Evolutionary conservation across 1,140 invertebrate species (phyloP), one percentile per base, ranked within the genome.

Genomic region (Drosophila mayri): DNA sequence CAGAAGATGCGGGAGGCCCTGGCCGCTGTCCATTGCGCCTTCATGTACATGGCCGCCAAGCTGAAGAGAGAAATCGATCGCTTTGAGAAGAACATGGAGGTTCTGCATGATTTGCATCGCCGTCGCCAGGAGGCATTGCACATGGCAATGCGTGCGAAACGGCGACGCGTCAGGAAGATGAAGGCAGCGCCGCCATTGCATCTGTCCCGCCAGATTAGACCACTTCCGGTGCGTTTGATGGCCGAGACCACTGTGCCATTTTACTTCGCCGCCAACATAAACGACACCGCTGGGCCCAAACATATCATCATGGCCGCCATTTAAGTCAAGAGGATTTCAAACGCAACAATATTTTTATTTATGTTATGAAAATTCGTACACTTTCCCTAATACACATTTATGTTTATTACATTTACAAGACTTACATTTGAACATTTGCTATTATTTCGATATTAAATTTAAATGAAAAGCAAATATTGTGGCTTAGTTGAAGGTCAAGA

Each of bases 401-500:
- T 18, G 4, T 16, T 54, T 54, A 16, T 16, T 16, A 55, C 5
- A 55, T 5, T 38, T 25, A 55, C 12, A 37, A 32, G n/a, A 16
- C 5, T 37, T 16, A 22, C 8, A 54, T 12, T 2, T 16, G 30
- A 12, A 30, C n/a, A 11, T 50, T 12, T 32, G 28, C 30, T 22
- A 52, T 10, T 52, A 16, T 9, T 50, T 18, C 10, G n/a, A 14
- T 32, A 3, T 32, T 8, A 8, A n/a, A 38, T 25, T 38, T 4
- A 25, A 55, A n/a, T 22, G 4, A 22, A 37, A 54, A 6, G 0
- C 32, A 22, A 8, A 16, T 52, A 14, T 10, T 35, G 12, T 9
- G 30, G 3, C 7, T 54, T 54, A 54, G 32, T 55, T 55, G 5
- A 55, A 55, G 35, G 35, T 55, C 20, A 55, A 25, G 20, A 55